phyloP scores from a whole-genome alignment of 2,797 vertebrate genomes.

The Neosilurus hyrtlii region DNA sequence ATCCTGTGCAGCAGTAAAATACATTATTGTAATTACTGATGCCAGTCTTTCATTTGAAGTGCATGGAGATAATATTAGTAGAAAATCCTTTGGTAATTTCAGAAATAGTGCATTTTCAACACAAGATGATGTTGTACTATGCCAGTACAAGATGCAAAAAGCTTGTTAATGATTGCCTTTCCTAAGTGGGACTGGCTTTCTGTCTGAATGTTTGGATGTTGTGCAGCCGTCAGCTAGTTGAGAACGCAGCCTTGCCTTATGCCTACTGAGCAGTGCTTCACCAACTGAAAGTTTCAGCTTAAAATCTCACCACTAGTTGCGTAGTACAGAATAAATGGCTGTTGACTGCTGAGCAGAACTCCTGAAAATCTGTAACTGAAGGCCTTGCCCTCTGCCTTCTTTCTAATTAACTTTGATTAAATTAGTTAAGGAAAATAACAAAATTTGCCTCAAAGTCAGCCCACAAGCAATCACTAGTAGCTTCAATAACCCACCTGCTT shows the following conservation, averaged over 20 bases:
- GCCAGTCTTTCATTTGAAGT: background rate
- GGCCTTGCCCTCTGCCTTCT: no score
- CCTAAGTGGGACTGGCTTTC: background rate
- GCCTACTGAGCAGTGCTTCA: background rate
- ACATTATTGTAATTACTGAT: background rate
- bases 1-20: background rate
- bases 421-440: background rate
- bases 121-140: no score
- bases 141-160: background rate
- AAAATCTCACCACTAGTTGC: background rate
- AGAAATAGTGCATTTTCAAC: background rate
- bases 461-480: background rate
- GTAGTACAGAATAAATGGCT: background rate
- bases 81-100: background rate
- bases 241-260: background rate
- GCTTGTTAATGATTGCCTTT: background rate
- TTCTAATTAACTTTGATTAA: background rate
- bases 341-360: background rate
- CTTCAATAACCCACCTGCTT: background rate
- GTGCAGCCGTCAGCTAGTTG: background rate
- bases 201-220: background rate
- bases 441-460: background rate
- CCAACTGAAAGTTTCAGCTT: background rate
- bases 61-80: background rate
- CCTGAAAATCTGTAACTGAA: no score